A percentile compares a stretch with the other conserved stretches of the same genome.
Evolutionary conservation across 1,140 invertebrate species (phyloP).

Genomic region (Steinernema khuongi): DNA sequence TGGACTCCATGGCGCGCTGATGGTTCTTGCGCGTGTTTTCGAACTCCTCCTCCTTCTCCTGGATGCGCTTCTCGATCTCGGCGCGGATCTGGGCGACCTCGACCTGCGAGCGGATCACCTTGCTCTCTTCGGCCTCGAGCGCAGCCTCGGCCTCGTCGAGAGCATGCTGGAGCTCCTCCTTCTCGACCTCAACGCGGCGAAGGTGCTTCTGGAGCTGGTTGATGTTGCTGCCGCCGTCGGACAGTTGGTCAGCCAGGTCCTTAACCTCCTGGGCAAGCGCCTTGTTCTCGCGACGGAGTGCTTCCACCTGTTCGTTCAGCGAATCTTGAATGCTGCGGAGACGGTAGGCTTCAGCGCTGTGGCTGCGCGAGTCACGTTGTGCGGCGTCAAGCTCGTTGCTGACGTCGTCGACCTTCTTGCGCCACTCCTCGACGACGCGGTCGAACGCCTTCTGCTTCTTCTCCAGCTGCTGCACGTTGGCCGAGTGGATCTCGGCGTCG

Average conservation of each 20-base stretch:
- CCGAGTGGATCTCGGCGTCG: slow-evolving; percentile 64
- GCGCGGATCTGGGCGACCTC: slow-evolving; percentile 93
- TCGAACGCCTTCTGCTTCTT: slow-evolving; percentile 99
- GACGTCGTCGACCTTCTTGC: slow-evolving; percentile 94
- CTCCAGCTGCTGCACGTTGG: slow-evolving; percentile 69
- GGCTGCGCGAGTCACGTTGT: slow-evolving; percentile 97
- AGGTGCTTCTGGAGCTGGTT: slow-evolving; percentile 97
- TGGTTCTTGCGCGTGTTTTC: slow-evolving; percentile 99
- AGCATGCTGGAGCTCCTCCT: slow-evolving; percentile 96
- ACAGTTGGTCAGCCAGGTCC: slow-evolving; percentile 93
- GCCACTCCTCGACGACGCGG: slow-evolving; percentile 97
- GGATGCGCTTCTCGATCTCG: slow-evolving; percentile 95
- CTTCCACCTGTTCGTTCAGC: slow-evolving; percentile 75
- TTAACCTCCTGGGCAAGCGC: slow-evolving; percentile 30
- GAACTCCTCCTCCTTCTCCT: slow-evolving; percentile 99
- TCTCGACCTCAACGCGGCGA: slow-evolving; percentile 95
- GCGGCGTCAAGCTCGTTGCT: slow-evolving; percentile 93
- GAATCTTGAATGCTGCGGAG: slow-evolving; percentile 95
- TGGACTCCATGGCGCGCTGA: slow-evolving; percentile 94
- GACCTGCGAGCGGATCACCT: slow-evolving; percentile 75
- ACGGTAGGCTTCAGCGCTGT: slow-evolving; percentile 97
- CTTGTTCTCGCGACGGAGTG: slow-evolving; percentile 54
- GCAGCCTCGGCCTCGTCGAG: slow-evolving; percentile 97
- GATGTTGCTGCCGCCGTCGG: slow-evolving; percentile 81
- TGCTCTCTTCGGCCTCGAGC: slow-evolving; percentile 96